phyloP scores from a whole-genome alignment of 2,888 invertebrate species.

The Meiosimyza platycephala region DNA sequence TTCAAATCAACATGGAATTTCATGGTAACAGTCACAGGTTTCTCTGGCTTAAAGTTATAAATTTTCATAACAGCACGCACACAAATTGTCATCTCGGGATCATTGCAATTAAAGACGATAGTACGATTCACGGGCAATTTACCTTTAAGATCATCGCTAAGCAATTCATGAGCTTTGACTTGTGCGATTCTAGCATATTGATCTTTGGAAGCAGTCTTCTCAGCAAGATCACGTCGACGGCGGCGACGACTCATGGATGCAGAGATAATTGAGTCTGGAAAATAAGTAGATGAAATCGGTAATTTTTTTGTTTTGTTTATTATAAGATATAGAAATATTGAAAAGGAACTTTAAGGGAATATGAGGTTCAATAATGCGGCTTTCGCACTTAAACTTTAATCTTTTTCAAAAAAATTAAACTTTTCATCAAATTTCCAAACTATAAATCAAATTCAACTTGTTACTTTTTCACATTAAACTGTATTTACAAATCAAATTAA shows the following conservation, averaged over 20 bases:
- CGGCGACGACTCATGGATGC: conserved; percentile 50
- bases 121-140: conserved; percentile 65
- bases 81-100: conserved; percentile 61
- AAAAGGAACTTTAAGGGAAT: neutral
- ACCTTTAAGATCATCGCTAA: conserved; percentile 61
- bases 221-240: conserved; percentile 55
- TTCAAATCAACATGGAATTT: conserved; percentile 62
- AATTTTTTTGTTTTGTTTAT: too few species aligned
- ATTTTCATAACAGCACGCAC: conserved; percentile 61
- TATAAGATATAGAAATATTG: neutral
- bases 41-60: conserved; percentile 61
- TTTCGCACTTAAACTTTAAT: too few species aligned
- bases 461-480: too few species aligned
- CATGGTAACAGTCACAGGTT: conserved; percentile 58
- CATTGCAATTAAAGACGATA: conserved; percentile 65
- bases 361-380: neutral
- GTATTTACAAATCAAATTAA: too few species aligned
- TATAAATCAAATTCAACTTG: too few species aligned
- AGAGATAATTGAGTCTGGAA: conserved; percentile 49
- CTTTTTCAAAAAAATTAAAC: neutral
- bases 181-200: conserved; percentile 62
- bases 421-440: too few species aligned
- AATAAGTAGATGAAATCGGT: neutral
- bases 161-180: conserved; percentile 55
- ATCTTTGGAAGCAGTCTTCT: conserved; percentile 55